phyloP scores from a whole-genome alignment of 2,797 vertebrate genomes.

The Pseudochromis fuscus region DNA sequence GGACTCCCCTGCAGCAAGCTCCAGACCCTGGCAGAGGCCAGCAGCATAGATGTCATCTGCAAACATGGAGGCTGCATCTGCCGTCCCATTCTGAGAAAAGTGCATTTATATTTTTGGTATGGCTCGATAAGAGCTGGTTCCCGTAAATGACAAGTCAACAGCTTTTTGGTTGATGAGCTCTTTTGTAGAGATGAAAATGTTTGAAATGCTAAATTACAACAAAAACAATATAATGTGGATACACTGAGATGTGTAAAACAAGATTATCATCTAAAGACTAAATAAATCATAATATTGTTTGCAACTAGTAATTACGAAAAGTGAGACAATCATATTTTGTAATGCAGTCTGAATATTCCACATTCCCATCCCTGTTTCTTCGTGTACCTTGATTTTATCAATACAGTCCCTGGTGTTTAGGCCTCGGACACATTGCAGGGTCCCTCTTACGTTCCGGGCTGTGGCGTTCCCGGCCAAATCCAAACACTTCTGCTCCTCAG shows the following conservation, averaged over 20 bases:
- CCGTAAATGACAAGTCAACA: not conserved
- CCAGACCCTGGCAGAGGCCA: slow-evolving; percentile 84
- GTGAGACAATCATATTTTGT: not conserved
- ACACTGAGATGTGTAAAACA: not conserved
- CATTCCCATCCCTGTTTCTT: not conserved
- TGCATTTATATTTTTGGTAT: slow-evolving; percentile 9
- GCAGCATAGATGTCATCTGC: slow-evolving; percentile 87
- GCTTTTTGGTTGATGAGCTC: not conserved
- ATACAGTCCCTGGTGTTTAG: slow-evolving; percentile 83
- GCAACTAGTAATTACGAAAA: not conserved
- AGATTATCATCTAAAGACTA: not conserved
- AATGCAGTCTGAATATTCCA: not conserved
- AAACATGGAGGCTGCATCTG: slow-evolving; percentile 85
- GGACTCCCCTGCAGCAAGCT: slow-evolving; percentile 87
- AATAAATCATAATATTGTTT: not conserved
- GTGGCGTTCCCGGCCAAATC: slow-evolving; percentile 84
- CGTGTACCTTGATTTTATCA: slow-evolving; percentile 84
- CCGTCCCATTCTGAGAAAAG: slow-evolving; percentile 82
- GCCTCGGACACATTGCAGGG: slow-evolving; percentile 81
- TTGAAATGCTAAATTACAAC: no score
- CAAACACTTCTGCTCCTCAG: slow-evolving; percentile 86
- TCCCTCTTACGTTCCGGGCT: slow-evolving; percentile 79
- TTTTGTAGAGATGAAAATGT: not conserved
- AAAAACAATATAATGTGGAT: no score
- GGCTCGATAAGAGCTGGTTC: not conserved